phyloP scores from a whole-genome alignment of 1,140 invertebrate genomes.

The Wiebesia pumilae region DNA sequence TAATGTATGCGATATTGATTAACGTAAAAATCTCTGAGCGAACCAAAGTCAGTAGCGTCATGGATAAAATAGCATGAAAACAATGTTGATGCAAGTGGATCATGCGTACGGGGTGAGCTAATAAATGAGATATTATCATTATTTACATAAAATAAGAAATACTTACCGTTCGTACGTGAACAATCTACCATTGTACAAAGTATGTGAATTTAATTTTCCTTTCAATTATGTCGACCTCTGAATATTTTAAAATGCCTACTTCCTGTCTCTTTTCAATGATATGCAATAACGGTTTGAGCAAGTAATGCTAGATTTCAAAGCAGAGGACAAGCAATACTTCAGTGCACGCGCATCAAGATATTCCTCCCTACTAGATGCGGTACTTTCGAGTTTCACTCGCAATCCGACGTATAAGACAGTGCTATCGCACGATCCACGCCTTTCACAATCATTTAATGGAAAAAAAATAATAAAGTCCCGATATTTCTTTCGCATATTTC shows the following conservation, averaged over 20 bases:
- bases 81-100: not conserved
- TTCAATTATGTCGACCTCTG: not conserved
- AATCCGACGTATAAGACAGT: not conserved
- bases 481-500: not conserved
- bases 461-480: not conserved
- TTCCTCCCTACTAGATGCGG: not conserved
- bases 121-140: not conserved
- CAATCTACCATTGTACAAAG: too few relatives aligned
- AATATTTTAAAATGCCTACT: not conserved
- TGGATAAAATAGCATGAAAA: slow-evolving; percentile 7
- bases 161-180: not conserved
- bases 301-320: not conserved
- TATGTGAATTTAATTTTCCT: not conserved
- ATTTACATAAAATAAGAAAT: not conserved
- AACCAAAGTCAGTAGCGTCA: slow-evolving; percentile 10
- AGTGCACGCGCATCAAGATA: not conserved
- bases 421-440: not conserved
- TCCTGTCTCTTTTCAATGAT: not conserved
- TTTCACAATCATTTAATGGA: not conserved
- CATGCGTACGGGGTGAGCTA: too few relatives aligned
- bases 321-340: not conserved
- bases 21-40: slow-evolving; percentile 4
- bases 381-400: not conserved
- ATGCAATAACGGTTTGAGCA: not conserved
- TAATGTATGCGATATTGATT: not conserved